Base-by-base conservation (phyloP, 1,140 invertebrate genomes). In the Solenopsis fugax region DNA sequence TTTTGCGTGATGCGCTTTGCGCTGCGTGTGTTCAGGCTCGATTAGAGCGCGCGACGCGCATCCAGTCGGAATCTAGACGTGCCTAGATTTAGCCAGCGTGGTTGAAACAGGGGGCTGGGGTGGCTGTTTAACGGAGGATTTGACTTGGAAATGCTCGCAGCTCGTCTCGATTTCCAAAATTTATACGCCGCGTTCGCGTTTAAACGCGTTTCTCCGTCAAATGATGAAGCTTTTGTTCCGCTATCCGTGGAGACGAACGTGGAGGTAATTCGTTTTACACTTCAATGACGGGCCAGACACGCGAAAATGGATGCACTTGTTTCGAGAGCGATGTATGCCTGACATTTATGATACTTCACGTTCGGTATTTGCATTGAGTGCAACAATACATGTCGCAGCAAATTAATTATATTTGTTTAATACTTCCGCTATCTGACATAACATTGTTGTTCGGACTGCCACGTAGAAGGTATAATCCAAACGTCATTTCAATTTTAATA, bases 381-480 rank as follows among this genome's bases (percentile, higher is more conserved):
- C 54, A 50, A 62, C 69, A 29, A 84, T 60, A 67, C 67, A 71
- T 24, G 21, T 84, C 69, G 80, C 9, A n/a, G 21, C 41, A 29
- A 73, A 75, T 75, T 84, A 73, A 84, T 75, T 84, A 84, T 60
- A 48, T 75, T 82, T 72, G 24, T 73, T 75, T 34, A 56, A 58
- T n/a, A 7, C 24, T 41, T 62, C 12, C 12, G 1, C 9, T n/a
- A n/a, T 60, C 73, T 52, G 54, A 75, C 21, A 21, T 50, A 52
- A 13, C 1, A 10, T 69, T 60, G 67, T 48, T 82, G 21, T 45
- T 45, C 41, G 60, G 4, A 81, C 4, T 24, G 62, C 9, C 48
- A 18, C n/a, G 37, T 54, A 54, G 69, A 69, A 41, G 64, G 0
- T 54, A 71, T n/a, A n/a, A n/a, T 41, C 48, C 6, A 54, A 37